phyloP scores from a whole-genome alignment of 1,140 invertebrate genomes.

The Conopomorpha cramerella region DNA sequence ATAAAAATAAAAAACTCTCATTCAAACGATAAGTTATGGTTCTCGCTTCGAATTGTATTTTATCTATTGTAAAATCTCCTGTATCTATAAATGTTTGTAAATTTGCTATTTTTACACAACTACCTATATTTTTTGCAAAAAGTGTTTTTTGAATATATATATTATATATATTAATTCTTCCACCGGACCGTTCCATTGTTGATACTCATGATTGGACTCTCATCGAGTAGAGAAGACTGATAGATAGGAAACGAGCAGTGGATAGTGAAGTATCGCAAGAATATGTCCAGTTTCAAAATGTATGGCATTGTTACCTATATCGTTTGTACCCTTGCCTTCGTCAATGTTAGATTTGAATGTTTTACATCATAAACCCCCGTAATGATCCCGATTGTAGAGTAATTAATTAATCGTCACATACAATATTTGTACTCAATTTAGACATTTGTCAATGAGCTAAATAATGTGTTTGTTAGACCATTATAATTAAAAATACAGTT shows the following conservation, averaged over 20 bases:
- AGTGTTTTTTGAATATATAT: conserved; percentile 28
- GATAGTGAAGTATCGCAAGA: conserved; percentile 28
- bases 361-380: conserved; percentile 34
- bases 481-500: too few species aligned
- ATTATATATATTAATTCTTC: too few species aligned
- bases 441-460: conserved; percentile 40
- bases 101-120: conserved; percentile 57
- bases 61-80: conserved; percentile 49
- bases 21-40: conserved; percentile 56
- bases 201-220: conserved; percentile 30
- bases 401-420: too few species aligned
- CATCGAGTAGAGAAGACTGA: conserved; percentile 56
- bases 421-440: conserved; percentile 43
- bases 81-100: conserved; percentile 47
- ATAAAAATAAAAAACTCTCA: conserved; percentile 49
- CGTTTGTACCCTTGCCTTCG: conserved; percentile 27
- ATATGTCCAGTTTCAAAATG: too few species aligned
- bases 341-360: conserved; percentile 41
- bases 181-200: conserved; percentile 37
- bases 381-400: too few species aligned
- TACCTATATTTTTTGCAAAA: conserved; percentile 40
- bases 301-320: conserved; percentile 17
- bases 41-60: conserved; percentile 44
- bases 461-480: too few species aligned
- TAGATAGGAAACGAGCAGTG: conserved; percentile 42